These are phyloP conservation scores for Euwallacea similis DNA, from an alignment of 1,140 invertebrate species.

Conservation along the genomic window DNA sequence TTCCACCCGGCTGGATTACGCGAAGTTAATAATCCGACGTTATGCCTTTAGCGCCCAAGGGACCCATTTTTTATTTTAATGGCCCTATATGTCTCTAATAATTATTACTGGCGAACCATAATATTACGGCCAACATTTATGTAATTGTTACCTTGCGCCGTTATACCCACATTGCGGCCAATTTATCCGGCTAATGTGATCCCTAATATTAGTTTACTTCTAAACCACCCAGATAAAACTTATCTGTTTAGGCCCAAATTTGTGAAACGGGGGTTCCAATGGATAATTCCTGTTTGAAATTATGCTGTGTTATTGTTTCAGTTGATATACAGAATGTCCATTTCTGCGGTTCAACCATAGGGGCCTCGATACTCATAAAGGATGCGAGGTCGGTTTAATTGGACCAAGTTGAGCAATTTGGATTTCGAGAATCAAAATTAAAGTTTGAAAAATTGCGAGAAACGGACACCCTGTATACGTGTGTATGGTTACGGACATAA, in stretches of 20 bases:
- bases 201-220: background rate
- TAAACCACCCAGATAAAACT: too few relatives aligned
- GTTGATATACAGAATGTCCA: too few relatives aligned
- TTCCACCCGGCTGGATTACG: slow-evolving; percentile 11
- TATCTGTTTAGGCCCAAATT: too few relatives aligned
- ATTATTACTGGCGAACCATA: slow-evolving; percentile 9
- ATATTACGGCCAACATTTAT: slow-evolving; percentile 2
- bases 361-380: too few relatives aligned
- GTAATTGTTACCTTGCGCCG: slow-evolving; percentile 18
- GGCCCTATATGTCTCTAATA: slow-evolving; percentile 20
- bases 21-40: slow-evolving; percentile 15
- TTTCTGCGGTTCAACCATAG: too few relatives aligned
- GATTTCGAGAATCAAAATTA: background rate
- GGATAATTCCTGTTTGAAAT: too few relatives aligned
- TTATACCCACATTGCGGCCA: background rate
- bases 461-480: background rate
- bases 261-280: too few relatives aligned
- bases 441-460: background rate
- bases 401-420: background rate
- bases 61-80: slow-evolving; percentile 26
- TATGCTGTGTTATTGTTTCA: too few relatives aligned
- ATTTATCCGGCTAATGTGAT: background rate
- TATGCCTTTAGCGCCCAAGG: slow-evolving; percentile 1
- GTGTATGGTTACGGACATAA: background rate
- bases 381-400: background rate